Evolutionary conservation across 2,113 vertebrate species (phyloP), one percentile per base, ranked within the genome.

Genomic region (Furnarius figulus): DNA sequence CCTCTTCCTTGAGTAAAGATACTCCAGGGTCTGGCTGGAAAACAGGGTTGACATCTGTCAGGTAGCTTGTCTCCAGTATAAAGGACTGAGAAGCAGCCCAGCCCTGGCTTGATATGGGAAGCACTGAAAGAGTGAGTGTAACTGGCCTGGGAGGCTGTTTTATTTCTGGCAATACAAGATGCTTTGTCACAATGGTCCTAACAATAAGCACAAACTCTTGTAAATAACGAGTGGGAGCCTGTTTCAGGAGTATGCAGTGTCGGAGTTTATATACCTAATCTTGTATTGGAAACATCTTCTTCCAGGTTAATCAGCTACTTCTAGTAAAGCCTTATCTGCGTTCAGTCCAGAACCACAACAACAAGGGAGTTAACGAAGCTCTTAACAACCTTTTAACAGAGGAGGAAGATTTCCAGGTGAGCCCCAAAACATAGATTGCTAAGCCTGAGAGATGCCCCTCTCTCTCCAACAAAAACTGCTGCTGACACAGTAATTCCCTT

Each of bases 301-400:
- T 67, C 22, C 95, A 99, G 99, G 97, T 98, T 94, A 98, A 98
- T 95, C 98, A 99, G 94, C 96, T 99, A 90, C 98, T 98, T 90
- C 91, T 99, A 82, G 98, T 99, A 70, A 99, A 99, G 93, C 99
- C 99, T 61, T 99, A 99, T 74, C 96, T 99, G 71, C 98, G 97
- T 74, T 99, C 99, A 59, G 98, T 99, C 80, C 99, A 99, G 97
- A 99, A 92, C 96, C 98, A 99, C 96, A 99, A 99, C 94, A 99
- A 99, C 90, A 99, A 98, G 96, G 98, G 98, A 33, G 98, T 99
- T 76, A 99, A 99, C 0, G 99, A 99, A 94, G 98, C 98, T 31
- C 98, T 99, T 40, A 99, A 99, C 97, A 98, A 98, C 87, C 97
- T 99, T 90, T 97, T 99, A 93, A 99, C 98, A 5, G 98, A 99